Conservation (phyloP, 2,797 vertebrate species). For the Sebastes trivittatus region DNA sequence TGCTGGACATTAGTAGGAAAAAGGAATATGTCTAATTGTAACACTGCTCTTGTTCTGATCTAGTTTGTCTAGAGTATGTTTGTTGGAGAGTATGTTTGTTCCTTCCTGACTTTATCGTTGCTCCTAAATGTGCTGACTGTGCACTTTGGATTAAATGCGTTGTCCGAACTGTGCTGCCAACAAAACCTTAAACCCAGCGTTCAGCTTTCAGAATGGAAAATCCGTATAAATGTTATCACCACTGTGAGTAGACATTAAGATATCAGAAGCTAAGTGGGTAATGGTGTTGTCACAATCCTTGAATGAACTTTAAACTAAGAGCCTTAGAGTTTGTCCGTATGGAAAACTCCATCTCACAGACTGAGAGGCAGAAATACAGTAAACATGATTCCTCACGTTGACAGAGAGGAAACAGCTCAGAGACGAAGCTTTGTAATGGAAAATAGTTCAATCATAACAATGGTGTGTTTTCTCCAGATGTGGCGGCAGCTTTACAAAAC, state of each 20-base stretch:
- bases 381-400: conserved; percentile 30
- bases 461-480: conserved; percentile 46
- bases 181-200: conserved; percentile 1
- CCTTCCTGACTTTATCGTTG: not conserved
- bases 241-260: not conserved
- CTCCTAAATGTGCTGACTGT: not conserved
- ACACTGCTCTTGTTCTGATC: not conserved
- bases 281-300: not conserved
- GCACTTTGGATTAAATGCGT: not conserved
- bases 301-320: conserved; percentile 1
- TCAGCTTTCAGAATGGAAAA: not conserved
- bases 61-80: not conserved
- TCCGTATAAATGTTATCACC: not conserved
- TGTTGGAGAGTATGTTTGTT: not conserved
- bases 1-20: too few relatives aligned
- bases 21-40: not conserved
- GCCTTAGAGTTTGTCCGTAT: not conserved
- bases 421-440: conserved; percentile 35
- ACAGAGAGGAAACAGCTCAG: conserved; percentile 19
- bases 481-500: conserved; percentile 1
- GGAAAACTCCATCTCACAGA: conserved; percentile 1
- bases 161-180: conserved; percentile 8
- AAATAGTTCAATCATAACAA: conserved; percentile 50
- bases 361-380: not conserved
- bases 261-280: conserved; percentile 19